A percentile compares a stretch with the other conserved stretches of the same genome.
phyloP scores from a whole-genome alignment of 2,113 vertebrate species.

The Sceloporus tristichus region DNA sequence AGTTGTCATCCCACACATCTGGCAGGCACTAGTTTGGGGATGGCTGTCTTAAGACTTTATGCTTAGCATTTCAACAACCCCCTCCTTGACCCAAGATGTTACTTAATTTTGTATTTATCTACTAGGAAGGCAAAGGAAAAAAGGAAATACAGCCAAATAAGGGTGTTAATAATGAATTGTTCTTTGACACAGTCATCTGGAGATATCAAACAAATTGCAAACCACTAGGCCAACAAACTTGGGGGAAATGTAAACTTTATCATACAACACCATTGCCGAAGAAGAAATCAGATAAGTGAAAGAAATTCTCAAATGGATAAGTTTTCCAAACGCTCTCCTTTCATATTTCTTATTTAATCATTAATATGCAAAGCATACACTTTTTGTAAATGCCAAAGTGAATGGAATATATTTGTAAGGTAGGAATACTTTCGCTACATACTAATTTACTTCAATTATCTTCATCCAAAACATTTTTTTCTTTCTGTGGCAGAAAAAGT shows the following conservation, averaged over 20 bases:
- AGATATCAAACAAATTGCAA: neutral
- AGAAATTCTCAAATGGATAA: constrained; percentile 29
- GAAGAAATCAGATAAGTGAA: constrained; percentile 40
- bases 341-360: constrained; percentile 39
- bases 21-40: neutral
- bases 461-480: constrained; percentile 24
- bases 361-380: constrained; percentile 37
- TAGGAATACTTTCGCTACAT: constrained; percentile 18
- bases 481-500: neutral
- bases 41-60: neutral
- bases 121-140: constrained; percentile 22
- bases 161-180: neutral
- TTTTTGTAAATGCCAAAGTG: constrained; percentile 25
- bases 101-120: neutral
- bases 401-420: constrained; percentile 23
- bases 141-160: constrained; percentile 26
- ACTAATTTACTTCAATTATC: constrained; percentile 46
- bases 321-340: neutral
- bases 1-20: neutral
- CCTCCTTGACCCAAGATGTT: neutral
- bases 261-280: constrained; percentile 13
- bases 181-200: neutral
- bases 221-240: neutral
- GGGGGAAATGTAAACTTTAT: constrained; percentile 27
- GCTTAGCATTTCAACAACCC: neutral